Conservation (phyloP, 2,888 invertebrate species). For the Thyatira batis region DNA sequence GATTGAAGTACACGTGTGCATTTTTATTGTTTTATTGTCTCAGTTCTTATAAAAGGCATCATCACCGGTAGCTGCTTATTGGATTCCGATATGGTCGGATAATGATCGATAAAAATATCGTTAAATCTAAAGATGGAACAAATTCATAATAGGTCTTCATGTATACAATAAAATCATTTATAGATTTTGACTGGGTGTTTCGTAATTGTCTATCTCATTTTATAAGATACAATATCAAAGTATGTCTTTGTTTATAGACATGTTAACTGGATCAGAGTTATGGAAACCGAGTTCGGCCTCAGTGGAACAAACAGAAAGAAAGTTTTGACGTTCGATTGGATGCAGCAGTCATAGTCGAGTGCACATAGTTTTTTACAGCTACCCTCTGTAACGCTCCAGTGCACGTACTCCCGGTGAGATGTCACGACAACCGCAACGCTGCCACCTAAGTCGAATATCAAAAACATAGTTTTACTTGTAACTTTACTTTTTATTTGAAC, state of each 20-base stretch:
- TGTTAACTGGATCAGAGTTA: background rate
- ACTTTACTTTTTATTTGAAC: background rate
- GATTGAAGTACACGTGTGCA: constrained; percentile 53
- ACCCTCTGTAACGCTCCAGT: constrained; percentile 62
- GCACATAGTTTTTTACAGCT: constrained; percentile 65
- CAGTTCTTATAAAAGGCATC: constrained; percentile 43
- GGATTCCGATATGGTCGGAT: constrained; percentile 17
- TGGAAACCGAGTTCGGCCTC: background rate
- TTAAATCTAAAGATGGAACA: background rate
- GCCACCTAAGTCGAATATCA: background rate
- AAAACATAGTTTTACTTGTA: background rate
- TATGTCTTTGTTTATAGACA: background rate
- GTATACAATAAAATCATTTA: no score
- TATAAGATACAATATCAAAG: background rate
- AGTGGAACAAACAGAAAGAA: constrained; percentile 6
- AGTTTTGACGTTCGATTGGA: constrained; percentile 20
- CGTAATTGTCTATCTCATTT: background rate
- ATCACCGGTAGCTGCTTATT: constrained; percentile 16
- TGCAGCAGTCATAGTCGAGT: constrained; percentile 55
- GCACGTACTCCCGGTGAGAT: constrained; percentile 42
- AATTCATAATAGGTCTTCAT: background rate
- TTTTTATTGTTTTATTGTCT: constrained; percentile 65
- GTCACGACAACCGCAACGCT: constrained; percentile 63
- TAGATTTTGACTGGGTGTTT: background rate
- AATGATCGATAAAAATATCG: constrained; percentile 12